Conservation (phyloP, 2,888 invertebrate genomes). For the Callyntrura guangdongensis region DNA sequence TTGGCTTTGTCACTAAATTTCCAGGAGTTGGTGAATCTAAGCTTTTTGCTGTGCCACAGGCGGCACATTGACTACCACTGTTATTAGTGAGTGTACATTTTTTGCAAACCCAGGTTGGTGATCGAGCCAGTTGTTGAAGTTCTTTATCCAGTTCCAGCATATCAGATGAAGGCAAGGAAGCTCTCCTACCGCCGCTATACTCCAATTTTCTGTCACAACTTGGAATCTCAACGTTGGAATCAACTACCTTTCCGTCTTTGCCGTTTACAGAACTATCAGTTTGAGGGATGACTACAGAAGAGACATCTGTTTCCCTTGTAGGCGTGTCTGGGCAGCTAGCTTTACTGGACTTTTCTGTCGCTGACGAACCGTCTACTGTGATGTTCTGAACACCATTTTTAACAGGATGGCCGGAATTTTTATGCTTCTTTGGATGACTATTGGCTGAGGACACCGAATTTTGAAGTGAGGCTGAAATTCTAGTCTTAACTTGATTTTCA, state of each 20-base stretch:
- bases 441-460: background rate
- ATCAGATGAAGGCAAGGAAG: conserved; percentile 81
- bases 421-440: background rate
- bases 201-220: conserved; percentile 54
- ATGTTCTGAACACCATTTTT: background rate
- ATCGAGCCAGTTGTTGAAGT: conserved; percentile 69
- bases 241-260: background rate
- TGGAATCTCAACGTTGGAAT: background rate
- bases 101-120: conserved; percentile 91
- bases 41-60: conserved; percentile 92
- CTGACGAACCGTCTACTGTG: background rate
- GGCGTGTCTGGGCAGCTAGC: background rate
- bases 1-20: conserved; percentile 31
- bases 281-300: background rate
- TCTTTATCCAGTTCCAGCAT: conserved; percentile 81
- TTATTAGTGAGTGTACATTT: conserved; percentile 96
- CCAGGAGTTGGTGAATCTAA: background rate
- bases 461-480: background rate
- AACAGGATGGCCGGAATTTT: conserved; percentile 26
- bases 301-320: background rate
- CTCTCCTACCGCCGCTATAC: conserved; percentile 75
- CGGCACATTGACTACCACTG: conserved; percentile 91
- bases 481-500: background rate
- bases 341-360: background rate
- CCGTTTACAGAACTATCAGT: background rate